Evolutionary conservation across 2,888 invertebrate genomes (phyloP).

Genomic region (Apotomis turbidana): DNA sequence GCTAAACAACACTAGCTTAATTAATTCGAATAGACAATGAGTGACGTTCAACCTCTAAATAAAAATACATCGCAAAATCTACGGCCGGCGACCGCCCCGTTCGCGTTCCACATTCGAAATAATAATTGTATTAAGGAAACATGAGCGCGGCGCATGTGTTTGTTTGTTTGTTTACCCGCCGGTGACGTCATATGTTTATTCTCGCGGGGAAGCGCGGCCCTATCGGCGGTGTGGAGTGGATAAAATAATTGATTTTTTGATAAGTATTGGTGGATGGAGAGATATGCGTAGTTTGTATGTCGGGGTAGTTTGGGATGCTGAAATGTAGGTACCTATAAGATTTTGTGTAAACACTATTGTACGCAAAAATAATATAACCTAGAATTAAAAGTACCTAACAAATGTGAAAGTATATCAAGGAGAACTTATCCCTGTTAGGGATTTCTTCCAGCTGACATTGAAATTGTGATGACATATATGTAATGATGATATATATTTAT

Average conservation of each 20-base stretch:
- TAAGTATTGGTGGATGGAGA: slow-evolving; percentile 12
- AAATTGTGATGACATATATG: no score
- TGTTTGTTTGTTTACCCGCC: slow-evolving; percentile 84
- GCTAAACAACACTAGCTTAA: slow-evolving; percentile 47
- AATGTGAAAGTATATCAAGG: no score
- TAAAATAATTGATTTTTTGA: slow-evolving; percentile 30
- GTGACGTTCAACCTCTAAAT: slow-evolving; percentile 46
- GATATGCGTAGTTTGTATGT: background rate
- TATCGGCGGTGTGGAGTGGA: slow-evolving; percentile 44
- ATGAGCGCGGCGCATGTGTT: slow-evolving; percentile 84
- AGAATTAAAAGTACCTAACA: no score
- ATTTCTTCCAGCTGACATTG: no score
- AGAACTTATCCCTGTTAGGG: no score
- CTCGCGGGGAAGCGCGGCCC: slow-evolving; percentile 70
- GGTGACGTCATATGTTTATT: slow-evolving; percentile 85
- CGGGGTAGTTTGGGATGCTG: background rate
- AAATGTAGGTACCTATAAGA: background rate
- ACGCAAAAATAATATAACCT: no score
- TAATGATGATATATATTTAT: no score
- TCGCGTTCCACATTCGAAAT: slow-evolving; percentile 81
- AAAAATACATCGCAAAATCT: slow-evolving; percentile 59
- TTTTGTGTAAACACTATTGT: no score
- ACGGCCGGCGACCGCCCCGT: slow-evolving; percentile 62
- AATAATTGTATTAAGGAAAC: slow-evolving; percentile 85
- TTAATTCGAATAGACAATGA: slow-evolving; percentile 65